These are phyloP conservation scores for Tetragnatha versicolor DNA, from an alignment of 1,140 invertebrate genomes.

Conservation along the genomic window DNA sequence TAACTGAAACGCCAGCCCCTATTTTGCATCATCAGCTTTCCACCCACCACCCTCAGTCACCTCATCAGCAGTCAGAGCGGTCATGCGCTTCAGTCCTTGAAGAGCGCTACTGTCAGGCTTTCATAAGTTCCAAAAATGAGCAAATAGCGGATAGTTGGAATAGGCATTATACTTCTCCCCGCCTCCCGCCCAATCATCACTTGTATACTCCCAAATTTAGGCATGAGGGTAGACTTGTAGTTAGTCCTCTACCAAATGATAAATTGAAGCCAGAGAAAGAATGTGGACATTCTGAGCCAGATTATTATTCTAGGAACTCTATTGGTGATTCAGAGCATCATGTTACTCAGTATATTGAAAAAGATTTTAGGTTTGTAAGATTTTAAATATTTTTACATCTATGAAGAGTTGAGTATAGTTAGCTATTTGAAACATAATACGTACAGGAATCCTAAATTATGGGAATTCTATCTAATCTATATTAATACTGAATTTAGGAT, in stretches of 20 bases:
- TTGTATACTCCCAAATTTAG: slow-evolving; percentile 33
- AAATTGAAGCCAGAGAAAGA: slow-evolving; percentile 40
- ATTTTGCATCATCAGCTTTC: not conserved
- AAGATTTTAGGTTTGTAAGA: slow-evolving; percentile 63
- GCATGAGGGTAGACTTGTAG: slow-evolving; percentile 37
- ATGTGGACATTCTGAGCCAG: slow-evolving; percentile 34
- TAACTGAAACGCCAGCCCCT: slow-evolving; percentile 32
- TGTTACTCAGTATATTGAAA: slow-evolving; percentile 65
- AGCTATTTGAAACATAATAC: no score
- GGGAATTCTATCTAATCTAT: no score
- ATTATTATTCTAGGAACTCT: slow-evolving; percentile 40
- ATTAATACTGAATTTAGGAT: no score
- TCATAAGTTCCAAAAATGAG: slow-evolving; percentile 52
- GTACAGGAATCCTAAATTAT: no score
- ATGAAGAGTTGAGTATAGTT: no score
- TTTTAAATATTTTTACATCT: no score
- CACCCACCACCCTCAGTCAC: slow-evolving; percentile 21
- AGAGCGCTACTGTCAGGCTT: slow-evolving; percentile 51
- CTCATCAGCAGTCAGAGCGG: slow-evolving; percentile 24
- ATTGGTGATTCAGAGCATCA: slow-evolving; percentile 57
- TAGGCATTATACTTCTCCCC: slow-evolving; percentile 42
- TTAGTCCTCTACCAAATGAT: slow-evolving; percentile 45
- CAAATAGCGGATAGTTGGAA: slow-evolving; percentile 38
- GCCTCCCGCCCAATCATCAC: slow-evolving; percentile 46
- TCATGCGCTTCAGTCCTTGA: slow-evolving; percentile 48